Evolutionary conservation across 2,888 invertebrate genomes (phyloP).

Genomic region (Patella ulyssiponensis): DNA sequence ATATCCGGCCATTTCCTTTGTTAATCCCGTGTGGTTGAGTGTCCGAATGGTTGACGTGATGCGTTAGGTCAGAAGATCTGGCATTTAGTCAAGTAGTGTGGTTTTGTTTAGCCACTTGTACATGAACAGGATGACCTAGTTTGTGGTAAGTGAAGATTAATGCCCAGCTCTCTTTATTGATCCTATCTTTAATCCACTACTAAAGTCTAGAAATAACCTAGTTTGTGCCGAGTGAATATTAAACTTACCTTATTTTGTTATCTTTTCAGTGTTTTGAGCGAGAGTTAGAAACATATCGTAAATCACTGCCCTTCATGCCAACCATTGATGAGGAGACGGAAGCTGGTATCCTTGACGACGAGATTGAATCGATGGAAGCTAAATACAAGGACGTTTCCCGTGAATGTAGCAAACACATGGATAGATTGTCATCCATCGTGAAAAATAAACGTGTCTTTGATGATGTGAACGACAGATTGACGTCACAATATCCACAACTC

Average conservation of each 20-base stretch:
- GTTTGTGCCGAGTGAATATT: no score
- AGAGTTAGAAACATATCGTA: constrained; percentile 60
- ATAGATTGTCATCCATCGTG: constrained; percentile 52
- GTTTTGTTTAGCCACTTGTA: no score
- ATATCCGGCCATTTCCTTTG: no score
- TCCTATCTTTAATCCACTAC: no score
- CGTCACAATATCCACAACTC: constrained; percentile 53
- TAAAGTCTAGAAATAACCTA: no score
- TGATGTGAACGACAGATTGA: constrained; percentile 58
- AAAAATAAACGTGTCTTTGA: constrained; percentile 61
- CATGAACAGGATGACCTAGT: no score
- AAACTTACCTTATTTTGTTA: constrained; percentile 1
- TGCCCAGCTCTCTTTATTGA: no score
- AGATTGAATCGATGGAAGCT: constrained; percentile 60
- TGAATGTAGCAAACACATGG: constrained; percentile 60
- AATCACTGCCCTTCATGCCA: constrained; percentile 60
- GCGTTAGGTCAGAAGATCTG: no score
- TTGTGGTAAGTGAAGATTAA: no score
- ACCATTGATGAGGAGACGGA: constrained; percentile 60
- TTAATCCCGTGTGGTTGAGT: no score
- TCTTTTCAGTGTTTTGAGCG: constrained; percentile 60
- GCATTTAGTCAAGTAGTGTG: no score
- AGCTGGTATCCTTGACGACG: constrained; percentile 60
- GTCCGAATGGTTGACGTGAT: no score
- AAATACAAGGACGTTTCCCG: constrained; percentile 63